Evolutionary conservation across 2,113 vertebrate species (phyloP).

Genomic region (Hydrolagus affinis): DNA sequence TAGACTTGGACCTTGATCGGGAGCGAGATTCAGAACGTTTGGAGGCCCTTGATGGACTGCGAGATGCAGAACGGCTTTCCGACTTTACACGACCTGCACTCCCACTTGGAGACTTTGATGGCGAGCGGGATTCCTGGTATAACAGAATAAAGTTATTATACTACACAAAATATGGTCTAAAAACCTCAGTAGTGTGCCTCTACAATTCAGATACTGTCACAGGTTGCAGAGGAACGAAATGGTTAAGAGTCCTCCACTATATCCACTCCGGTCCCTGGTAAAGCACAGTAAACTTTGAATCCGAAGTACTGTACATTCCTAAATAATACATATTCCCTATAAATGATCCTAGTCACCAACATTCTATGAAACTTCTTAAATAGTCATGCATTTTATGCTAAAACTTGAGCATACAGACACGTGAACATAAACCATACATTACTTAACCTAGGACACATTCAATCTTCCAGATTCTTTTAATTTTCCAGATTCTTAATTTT

Average conservation of each 20-base stretch:
- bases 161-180: conserved; percentile 5
- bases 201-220: conserved; percentile 33
- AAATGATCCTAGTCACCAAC: conserved; percentile 71
- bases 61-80: conserved; percentile 79
- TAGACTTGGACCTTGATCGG: conserved; percentile 79
- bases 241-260: conserved; percentile 45
- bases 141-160: conserved; percentile 57
- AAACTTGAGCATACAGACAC: conserved; percentile 82
- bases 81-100: conserved; percentile 81
- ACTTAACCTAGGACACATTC: conserved; percentile 98
- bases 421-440: conserved; percentile 93
- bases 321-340: conserved; percentile 52
- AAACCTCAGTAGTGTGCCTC: neutral
- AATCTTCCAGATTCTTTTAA: conserved; percentile 98
- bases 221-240: conserved; percentile 46
- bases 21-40: conserved; percentile 80
- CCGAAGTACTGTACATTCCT: conserved; percentile 66
- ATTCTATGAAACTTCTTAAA: conserved; percentile 61
- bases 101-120: conserved; percentile 80
- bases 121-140: conserved; percentile 80
- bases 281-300: conserved; percentile 61
- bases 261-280: conserved; percentile 39
- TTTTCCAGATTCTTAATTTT: conserved; percentile 45
- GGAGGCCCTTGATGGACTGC: conserved; percentile 73
- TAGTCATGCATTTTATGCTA: conserved; percentile 85